These are phyloP conservation scores for Nebria ingens DNA, from an alignment of 1,140 invertebrate genomes.

Conservation along the genomic window DNA sequence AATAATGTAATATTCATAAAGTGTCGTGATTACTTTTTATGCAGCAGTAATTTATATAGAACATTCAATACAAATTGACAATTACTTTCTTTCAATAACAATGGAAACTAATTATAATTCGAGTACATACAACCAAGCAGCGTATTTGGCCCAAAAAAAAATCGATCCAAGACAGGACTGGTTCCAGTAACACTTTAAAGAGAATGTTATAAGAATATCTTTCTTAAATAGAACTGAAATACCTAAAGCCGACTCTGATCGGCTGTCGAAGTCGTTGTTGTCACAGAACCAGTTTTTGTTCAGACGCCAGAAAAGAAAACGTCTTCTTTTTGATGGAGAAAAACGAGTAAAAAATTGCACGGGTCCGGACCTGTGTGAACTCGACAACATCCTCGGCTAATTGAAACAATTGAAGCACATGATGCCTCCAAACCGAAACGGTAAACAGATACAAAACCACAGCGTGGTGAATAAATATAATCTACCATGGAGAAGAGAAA, in stretches of 20 bases:
- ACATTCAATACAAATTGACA: slow-evolving; percentile 8
- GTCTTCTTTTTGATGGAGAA: neutral
- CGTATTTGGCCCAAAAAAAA: too few species aligned
- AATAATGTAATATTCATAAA: neutral
- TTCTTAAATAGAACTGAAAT: too few species aligned
- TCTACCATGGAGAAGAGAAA: neutral
- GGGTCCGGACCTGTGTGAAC: neutral
- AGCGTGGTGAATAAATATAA: too few species aligned
- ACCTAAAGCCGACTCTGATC: too few species aligned
- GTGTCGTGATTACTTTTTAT: neutral
- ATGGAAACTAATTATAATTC: slow-evolving; percentile 5
- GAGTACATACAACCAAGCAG: neutral
- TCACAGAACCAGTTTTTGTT: slow-evolving; percentile 5
- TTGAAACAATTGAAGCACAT: slow-evolving; percentile 7
- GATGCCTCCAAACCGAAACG: neutral
- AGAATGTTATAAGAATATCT: too few species aligned
- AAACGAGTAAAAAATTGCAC: neutral
- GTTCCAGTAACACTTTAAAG: too few species aligned
- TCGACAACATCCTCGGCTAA: neutral
- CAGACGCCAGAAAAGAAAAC: neutral
- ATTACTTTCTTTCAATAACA: slow-evolving; percentile 9
- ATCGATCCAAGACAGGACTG: too few species aligned
- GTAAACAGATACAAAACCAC: slow-evolving; percentile 1
- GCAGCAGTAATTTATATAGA: neutral
- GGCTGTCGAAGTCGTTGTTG: neutral